Base-by-base conservation (phyloP, 2,888 invertebrate genomes). In the Psococerastis gibbosa region DNA sequence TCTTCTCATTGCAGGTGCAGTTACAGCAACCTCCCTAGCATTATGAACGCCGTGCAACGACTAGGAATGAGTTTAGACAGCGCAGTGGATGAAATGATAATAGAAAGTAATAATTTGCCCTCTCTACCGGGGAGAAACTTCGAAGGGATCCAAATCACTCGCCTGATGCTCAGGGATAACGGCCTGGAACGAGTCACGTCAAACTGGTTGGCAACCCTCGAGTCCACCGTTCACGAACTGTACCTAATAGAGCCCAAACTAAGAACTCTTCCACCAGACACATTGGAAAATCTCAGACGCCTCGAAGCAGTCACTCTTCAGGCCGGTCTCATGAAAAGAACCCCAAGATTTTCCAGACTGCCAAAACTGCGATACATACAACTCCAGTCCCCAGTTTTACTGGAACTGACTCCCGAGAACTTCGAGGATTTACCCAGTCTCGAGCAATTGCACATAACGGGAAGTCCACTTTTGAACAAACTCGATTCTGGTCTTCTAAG, bases 101-200 rank as follows among this genome's bases (percentile, higher is more conserved):
- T 88, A 51, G 88, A 88, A 63, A 85, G 84, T 55, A 88, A 87
- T 59, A 79, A 80, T 54, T 63, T 88, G 38, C 84, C 85, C 8
- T 79, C 85, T 1, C 55, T 88, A n/a, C 84, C 87, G 0, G 85
- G 84, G 4, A 73, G 79, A 50, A 71, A 80, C 45, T 87, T 87
- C 56, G 73, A 78, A 46, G 73, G 76, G 49, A 62, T 85, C 42
- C 75, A 77, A 58, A 76, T 85, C 20, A 64, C 78, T 27, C 69
- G 88, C 22, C 59, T 88, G 31, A 85, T 88, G 82, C 60, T 88
- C 45, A 70, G 87, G 2, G 78, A 85, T 56, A 88, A 87, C 59
- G 77, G 79, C 32, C 60, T 88, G 13, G 84, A 88, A 57, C 68
- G 84, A 43, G 70, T 87, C 13, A 80, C 85, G 1, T 73, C 75